Base-by-base conservation (phyloP, 2,113 vertebrate genomes). In the Psilopogon haemacephalus region DNA sequence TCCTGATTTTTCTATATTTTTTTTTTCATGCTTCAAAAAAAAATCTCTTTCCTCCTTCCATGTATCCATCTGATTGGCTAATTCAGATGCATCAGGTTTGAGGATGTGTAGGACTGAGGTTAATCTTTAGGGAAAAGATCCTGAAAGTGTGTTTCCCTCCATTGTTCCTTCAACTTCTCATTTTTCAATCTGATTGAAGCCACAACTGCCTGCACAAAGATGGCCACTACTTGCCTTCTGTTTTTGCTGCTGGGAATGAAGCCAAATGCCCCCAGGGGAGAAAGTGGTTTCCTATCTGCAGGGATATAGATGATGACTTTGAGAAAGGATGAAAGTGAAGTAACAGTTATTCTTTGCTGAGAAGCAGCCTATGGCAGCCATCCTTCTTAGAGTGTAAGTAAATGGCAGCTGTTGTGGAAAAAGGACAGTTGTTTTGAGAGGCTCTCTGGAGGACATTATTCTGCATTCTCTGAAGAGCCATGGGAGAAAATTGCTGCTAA, bases 401-500 rank as follows among this genome's bases (percentile, higher is more conserved):
- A 94, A 81, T 65, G 88, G 88, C 94, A 96, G 80, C 90, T 96
- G 90, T 94, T 93, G 76, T 84, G 90, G 80, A 71, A 83, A 88
- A 93, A 90, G 76, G 72, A 60, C 83, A 86, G 58, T 90, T 86
- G 69, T 90, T 91, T 88, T 60, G 56, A 88, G 80, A 88, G 27
- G 32, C 50, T 91, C 86, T 96, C 92, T 93, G 76, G 88, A 91
- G 83, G 70, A 55, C n/a, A 21, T 74, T 80, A 64, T 70, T 89
- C n/a, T 87, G 80, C 40, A 5, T 77, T 86, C 55, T 91, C 52
- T 56, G 17, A 88, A 86, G 42, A 77, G 26, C 58, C 69, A 54
- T 52, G 54, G 56, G 79, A 86, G 86, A 86, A 83, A 64, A 91
- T 60, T 33, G 46, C 37, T 67, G 24, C 52, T 83, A 90, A 91